These are phyloP conservation scores for Linnaemya tessellans DNA, from an alignment of 2,888 invertebrate species.

Conservation along the genomic window DNA sequence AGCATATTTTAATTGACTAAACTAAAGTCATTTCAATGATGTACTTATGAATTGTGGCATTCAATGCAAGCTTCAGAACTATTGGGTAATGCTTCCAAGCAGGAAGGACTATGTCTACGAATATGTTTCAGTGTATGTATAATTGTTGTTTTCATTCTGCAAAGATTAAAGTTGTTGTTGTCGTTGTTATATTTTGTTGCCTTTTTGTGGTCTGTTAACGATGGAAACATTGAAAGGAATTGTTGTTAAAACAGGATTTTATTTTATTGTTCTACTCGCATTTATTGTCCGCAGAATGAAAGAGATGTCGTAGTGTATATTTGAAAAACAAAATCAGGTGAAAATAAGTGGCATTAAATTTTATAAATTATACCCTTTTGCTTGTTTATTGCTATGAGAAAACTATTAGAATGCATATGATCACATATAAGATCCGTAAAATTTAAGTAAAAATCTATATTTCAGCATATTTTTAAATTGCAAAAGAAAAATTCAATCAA, in stretches of 20 bases:
- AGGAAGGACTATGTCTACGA: no score
- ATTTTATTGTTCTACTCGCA: not conserved
- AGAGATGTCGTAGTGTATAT: not conserved
- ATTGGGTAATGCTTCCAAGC: not conserved
- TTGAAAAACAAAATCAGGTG: not conserved
- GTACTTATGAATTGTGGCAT: no score
- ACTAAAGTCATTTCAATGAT: no score
- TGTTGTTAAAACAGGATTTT: conserved; percentile 1
- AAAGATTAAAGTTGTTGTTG: not conserved
- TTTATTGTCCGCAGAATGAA: not conserved
- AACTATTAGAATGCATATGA: no score
- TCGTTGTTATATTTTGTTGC: not conserved
- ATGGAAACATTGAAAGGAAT: not conserved
- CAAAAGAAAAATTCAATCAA: no score
- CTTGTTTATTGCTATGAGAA: no score
- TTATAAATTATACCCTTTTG: no score
- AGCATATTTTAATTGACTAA: no score
- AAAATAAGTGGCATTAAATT: no score
- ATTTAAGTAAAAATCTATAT: no score
- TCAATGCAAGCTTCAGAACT: not conserved
- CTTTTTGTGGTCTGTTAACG: not conserved
- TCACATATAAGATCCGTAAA: no score
- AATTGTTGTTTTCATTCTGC: not conserved
- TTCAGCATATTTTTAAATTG: no score
- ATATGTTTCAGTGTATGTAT: not conserved